Evolutionary conservation across 1,140 invertebrate genomes (phyloP), one percentile per base, ranked within the genome.

Genomic region (Drosophila repletoides): DNA sequence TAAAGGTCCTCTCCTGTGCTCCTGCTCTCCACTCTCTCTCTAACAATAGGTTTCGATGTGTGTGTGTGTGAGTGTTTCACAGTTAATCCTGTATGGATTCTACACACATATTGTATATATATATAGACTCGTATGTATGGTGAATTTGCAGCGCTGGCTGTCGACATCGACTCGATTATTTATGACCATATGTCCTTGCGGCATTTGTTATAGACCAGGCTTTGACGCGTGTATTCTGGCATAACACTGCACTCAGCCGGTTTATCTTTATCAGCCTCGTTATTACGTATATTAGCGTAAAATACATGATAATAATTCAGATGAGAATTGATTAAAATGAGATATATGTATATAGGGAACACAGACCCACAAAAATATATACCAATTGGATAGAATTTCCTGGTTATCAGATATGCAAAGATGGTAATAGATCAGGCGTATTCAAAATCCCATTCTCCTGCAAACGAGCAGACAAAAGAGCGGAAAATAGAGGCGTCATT

Each of bases 161-260:
- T 48, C 26, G 26, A 33, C 45, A 33, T 19, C 28, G 36, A 40
- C 71, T 71, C 59, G 55, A 56, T 38, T 86, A 84, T 75, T 84
- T 72, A 79, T 77, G 74, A 53, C 38, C n/a, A n/a, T 34, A 36
- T 45, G 40, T 65, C 46, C 66, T 71, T 67, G 40, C 21, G 56
- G 36, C 29, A 51, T 58, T 58, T 49, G 61, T 65, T 33, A 34
- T 10, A 29, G 33, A 15, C 34, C 41, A 19, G 51, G 22, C 36
- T 46, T 49, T 29, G 51, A 15, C 31, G 5, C 3, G 19, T 9
- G 33, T 22, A 33, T 14, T 19, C 48, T 14, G 33, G 26, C 33
- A 51, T 40, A 17, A n/a, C 15, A 19, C 7, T 9, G 17, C 10
- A 17, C 17, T 5, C 38, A 22, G 26, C 21, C 31, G 10, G n/a